Base-by-base conservation (phyloP, 1,140 invertebrate species). In the Tetramorium simillimum region DNA sequence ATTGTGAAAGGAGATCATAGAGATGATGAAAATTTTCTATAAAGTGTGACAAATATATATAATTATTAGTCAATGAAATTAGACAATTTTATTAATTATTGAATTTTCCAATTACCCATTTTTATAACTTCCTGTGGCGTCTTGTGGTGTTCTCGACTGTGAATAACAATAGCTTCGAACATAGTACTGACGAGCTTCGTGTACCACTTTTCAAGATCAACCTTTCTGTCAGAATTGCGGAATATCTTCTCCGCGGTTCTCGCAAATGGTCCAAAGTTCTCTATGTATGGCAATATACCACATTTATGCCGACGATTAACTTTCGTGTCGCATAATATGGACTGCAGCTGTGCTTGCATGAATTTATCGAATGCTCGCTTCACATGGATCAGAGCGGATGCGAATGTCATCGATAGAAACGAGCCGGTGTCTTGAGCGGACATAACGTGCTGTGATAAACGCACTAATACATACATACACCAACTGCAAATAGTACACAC, bases 121-220 rank as follows among this genome's bases (percentile, higher is more conserved):
- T 98, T 98, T 53, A 99, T 97, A 62, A 99, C 98, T 96, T 99
- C 98, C 70, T 97, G 96, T 18, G 99, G 99, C 33, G 99, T 99
- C 96, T 99, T 99, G 82, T 97, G 97, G 94, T 99, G 98, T 92
- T 99, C 98, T 76, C 96, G 96, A 43, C 98, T 97, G 88, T 98
- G 97, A 21, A 97, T 95, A 12, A 96, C 95, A 85, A 99, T 98
- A 77, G 97, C 97, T 90, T 98, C 97, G 95, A 99, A 98, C 95
- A 99, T 98, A n/a, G 97, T 97, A 85, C 96, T 96, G 2, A 99
- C 97, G 75, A 99, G 95, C 94, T 97, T 97, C 10, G 96, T 96
- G 95, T 99, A 99, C 97, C 99, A 99, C 93, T 99, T 99, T 92
- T 99, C 99, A 84, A 99, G 96, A 95, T 99, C 99, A n/a, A 98